Conservation (phyloP, 2,888 invertebrate species). For the Podabrus alpinus region DNA sequence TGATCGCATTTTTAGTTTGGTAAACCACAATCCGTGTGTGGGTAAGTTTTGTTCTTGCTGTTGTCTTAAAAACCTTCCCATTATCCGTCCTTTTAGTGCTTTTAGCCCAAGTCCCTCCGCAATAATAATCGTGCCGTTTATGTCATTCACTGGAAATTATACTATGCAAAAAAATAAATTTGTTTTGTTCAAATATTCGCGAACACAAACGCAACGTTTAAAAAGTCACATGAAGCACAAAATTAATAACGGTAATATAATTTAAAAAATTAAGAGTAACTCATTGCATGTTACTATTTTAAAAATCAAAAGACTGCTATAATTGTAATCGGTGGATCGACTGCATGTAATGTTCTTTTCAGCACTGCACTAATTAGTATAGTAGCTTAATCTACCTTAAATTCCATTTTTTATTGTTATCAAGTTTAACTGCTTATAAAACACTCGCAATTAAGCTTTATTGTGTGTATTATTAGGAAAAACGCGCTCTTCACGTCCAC, state of each 20-base stretch:
- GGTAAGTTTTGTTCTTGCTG: constrained; percentile 67
- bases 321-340: neutral
- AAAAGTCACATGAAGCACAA: constrained; percentile 1
- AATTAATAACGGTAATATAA: neutral
- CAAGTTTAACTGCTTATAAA: neutral
- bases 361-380: constrained; percentile 2
- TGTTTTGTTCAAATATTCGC: constrained; percentile 4
- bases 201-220: neutral
- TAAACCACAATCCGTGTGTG: constrained; percentile 93
- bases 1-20: constrained; percentile 84
- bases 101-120: constrained; percentile 25
- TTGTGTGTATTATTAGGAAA: constrained; percentile 26
- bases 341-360: neutral
- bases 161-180: constrained; percentile 17
- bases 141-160: constrained; percentile 29
- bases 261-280: neutral
- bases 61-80: constrained; percentile 17
- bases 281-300: neutral
- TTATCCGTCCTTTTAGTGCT: constrained; percentile 24
- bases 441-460: constrained; percentile 23
- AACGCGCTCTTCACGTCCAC: constrained; percentile 23
- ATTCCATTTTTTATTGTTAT: neutral
- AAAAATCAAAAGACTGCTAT: neutral
- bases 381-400: neutral
- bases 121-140: constrained; percentile 29